A percentile compares a stretch with the other conserved stretches of the same genome.
These are phyloP conservation scores for Cerastoderma edule DNA, from an alignment of 2,888 invertebrate genomes.

Conservation along the genomic window DNA sequence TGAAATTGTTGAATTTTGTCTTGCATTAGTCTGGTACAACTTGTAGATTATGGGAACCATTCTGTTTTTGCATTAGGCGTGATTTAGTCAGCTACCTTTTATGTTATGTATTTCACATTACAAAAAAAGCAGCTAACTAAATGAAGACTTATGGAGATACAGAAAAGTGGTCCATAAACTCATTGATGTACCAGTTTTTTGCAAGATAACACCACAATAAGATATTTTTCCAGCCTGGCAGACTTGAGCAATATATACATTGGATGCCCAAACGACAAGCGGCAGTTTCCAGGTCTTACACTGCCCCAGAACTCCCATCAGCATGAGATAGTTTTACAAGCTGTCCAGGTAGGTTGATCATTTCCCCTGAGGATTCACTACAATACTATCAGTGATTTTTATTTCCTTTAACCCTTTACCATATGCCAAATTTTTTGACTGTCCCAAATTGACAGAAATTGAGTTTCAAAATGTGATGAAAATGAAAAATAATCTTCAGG, in stretches of 20 bases:
- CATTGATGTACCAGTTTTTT: no score
- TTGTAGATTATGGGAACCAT: no score
- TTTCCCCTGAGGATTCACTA: no score
- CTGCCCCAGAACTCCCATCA: conserved; percentile 12
- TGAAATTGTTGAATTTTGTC: no score
- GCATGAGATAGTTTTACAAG: conserved; percentile 8
- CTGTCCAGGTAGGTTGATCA: conserved; percentile 5
- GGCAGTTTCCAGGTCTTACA: neutral
- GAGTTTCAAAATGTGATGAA: neutral
- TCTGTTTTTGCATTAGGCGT: no score
- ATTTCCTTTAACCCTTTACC: neutral
- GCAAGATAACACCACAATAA: no score
- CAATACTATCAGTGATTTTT: neutral
- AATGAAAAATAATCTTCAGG: neutral
- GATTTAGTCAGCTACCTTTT: no score
- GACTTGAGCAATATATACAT: conserved; percentile 1
- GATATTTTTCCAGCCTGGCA: conserved; percentile 6
- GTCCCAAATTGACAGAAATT: neutral
- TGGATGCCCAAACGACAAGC: neutral
- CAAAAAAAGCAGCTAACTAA: no score
- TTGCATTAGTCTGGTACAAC: no score
- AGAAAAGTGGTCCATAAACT: no score
- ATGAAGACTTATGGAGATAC: no score
- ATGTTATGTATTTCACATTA: no score
- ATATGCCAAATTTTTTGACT: neutral